These are phyloP conservation scores for Cosmopolites sordidus DNA, from an alignment of 2,888 invertebrate species.

Conservation along the genomic window DNA sequence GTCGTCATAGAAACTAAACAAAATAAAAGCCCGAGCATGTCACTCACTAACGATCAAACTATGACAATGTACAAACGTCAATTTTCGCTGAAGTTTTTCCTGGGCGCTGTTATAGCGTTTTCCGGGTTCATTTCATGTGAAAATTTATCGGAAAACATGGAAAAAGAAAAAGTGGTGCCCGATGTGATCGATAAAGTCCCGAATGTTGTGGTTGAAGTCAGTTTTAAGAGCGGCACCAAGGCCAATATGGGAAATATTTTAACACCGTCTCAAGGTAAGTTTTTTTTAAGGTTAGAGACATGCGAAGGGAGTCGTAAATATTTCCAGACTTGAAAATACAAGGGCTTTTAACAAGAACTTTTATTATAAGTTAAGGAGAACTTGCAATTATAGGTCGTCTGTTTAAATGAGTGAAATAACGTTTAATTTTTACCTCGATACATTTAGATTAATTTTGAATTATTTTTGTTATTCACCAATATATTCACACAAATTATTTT, in stretches of 20 bases:
- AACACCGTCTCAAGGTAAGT: constrained; percentile 38
- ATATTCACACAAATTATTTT: no score
- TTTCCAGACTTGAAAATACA: no score
- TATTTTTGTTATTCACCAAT: no score
- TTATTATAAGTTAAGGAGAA: no score
- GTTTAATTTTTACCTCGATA: no score
- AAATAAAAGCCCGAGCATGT: neutral
- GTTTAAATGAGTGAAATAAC: no score
- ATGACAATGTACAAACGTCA: constrained; percentile 14
- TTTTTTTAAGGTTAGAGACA: no score
- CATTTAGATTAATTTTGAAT: no score
- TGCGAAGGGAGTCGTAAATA: no score
- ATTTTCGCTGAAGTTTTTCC: constrained; percentile 4
- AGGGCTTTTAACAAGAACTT: no score
- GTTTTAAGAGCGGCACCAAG: constrained; percentile 36
- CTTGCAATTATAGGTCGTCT: no score
- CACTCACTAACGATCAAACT: neutral
- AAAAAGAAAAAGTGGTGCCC: constrained; percentile 41
- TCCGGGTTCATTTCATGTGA: constrained; percentile 1
- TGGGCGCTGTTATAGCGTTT: constrained; percentile 3
- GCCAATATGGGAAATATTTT: constrained; percentile 38
- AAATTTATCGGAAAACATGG: constrained; percentile 34
- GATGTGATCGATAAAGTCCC: constrained; percentile 42
- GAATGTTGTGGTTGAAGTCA: constrained; percentile 33
- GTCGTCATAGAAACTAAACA: no score